A percentile compares a stretch with the other conserved stretches of the same genome.
These are phyloP conservation scores for Parus major DNA, from an alignment of 2,113 vertebrate genomes.

Conservation along the genomic window DNA sequence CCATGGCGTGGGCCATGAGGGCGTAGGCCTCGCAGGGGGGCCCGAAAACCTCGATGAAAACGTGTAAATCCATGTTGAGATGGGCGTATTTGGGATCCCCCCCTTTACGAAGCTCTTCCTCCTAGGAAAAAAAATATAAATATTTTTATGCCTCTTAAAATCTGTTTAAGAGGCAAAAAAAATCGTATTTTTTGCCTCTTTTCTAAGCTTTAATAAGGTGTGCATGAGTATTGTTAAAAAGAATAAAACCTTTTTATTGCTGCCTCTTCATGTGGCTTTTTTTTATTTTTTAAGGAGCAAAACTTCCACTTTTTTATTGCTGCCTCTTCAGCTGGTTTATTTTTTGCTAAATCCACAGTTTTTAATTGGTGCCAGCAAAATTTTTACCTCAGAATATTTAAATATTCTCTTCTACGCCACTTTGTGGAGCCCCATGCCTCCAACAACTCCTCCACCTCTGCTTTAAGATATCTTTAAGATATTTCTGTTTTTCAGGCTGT, in stretches of 20 bases:
- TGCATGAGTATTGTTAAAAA: neutral
- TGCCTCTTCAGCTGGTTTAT: neutral
- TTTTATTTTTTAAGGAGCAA: neutral
- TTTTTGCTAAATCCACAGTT: neutral
- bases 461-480: neutral
- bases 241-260: neutral
- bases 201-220: neutral
- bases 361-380: neutral
- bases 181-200: neutral
- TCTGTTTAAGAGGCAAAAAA: fast-evolving
- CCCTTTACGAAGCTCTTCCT: conserved; percentile 92
- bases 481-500: neutral
- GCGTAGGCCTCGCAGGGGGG: conserved; percentile 93
- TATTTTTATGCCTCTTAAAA: neutral
- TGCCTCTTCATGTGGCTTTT: fast-evolving
- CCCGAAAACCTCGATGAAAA: conserved; percentile 95
- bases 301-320: neutral
- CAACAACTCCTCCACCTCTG: neutral
- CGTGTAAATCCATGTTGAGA: conserved; percentile 92
- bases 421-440: neutral
- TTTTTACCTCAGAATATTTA: neutral
- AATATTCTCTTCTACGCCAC: fast-evolving
- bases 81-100: conserved; percentile 96
- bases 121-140: conserved; percentile 68
- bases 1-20: conserved; percentile 97